These are phyloP conservation scores for Panthera leo DNA, from an alignment of 2,113 vertebrate genomes.

Conservation along the genomic window DNA sequence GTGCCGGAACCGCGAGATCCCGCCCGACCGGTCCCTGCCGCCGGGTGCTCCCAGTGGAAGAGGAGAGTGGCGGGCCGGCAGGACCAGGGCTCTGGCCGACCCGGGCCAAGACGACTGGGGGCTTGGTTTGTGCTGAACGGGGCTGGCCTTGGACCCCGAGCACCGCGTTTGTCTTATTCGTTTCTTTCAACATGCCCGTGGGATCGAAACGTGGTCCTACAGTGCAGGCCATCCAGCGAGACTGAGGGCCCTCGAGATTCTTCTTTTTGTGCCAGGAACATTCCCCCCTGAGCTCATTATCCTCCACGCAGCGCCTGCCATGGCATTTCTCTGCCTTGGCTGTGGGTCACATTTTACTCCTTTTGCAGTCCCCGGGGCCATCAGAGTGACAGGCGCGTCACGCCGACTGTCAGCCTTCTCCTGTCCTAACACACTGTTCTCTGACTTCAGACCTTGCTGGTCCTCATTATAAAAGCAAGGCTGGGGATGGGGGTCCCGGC, in stretches of 20 bases:
- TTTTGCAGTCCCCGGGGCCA: neutral
- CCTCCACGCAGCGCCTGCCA: neutral
- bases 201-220: neutral
- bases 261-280: neutral
- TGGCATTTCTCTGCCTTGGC: conserved; percentile 6
- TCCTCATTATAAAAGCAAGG: conserved; percentile 55
- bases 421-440: conserved; percentile 7
- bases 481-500: neutral
- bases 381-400: conserved; percentile 47
- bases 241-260: neutral
- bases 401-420: conserved; percentile 39
- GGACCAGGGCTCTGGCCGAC: neutral
- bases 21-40: neutral
- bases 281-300: conserved; percentile 28
- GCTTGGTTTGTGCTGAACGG: neutral
- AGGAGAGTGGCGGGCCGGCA: neutral
- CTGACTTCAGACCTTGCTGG: conserved; percentile 41
- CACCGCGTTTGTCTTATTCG: neutral
- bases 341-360: conserved; percentile 18
- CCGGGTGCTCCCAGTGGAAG: too few species aligned
- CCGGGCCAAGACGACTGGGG: neutral
- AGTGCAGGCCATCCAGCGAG: neutral
- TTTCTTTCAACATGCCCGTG: neutral
- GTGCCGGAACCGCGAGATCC: neutral
- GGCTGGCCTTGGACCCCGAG: neutral